Evolutionary conservation across 2,797 vertebrate genomes (phyloP).

Genomic region (Echeneis naucrates): DNA sequence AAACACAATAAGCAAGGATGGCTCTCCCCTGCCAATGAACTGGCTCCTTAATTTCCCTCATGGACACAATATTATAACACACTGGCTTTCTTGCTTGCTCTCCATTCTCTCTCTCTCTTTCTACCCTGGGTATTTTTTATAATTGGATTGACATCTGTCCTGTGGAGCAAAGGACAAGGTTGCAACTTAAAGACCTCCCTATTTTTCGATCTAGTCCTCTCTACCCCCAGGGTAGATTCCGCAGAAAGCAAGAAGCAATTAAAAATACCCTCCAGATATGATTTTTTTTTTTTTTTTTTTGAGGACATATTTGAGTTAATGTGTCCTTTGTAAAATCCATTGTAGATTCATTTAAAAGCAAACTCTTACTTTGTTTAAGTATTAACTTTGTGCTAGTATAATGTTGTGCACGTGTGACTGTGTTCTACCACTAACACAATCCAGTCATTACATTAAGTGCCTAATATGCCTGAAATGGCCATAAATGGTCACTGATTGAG

Average conservation of each 20-base stretch:
- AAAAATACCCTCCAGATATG: slow-evolving; percentile 55
- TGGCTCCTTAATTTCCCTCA: slow-evolving; percentile 87
- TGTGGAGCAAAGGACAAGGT: slow-evolving; percentile 61
- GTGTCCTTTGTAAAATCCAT: slow-evolving; percentile 56
- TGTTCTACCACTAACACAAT: slow-evolving; percentile 19
- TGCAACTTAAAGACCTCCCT: slow-evolving; percentile 69
- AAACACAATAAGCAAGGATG: slow-evolving; percentile 84
- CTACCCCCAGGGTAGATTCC: slow-evolving; percentile 62
- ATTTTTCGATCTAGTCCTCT: slow-evolving; percentile 49
- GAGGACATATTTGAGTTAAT: slow-evolving; percentile 64
- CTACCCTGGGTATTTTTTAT: slow-evolving; percentile 54
- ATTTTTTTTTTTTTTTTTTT: too few relatives aligned
- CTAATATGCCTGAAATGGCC: slow-evolving; percentile 67
- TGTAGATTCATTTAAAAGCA: slow-evolving; percentile 43
- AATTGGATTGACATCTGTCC: slow-evolving; percentile 76
- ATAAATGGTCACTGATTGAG: slow-evolving; percentile 78
- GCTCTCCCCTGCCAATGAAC: slow-evolving; percentile 84
- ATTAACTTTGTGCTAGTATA: slow-evolving; percentile 56
- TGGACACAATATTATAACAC: slow-evolving; percentile 82
- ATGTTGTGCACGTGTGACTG: neutral
- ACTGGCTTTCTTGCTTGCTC: slow-evolving; percentile 25
- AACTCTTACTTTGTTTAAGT: slow-evolving; percentile 60
- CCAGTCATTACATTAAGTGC: slow-evolving; percentile 40
- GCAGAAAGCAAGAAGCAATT: slow-evolving; percentile 65
- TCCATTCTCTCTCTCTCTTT: slow-evolving; percentile 23